A percentile compares a stretch with the other conserved stretches of the same genome.
Evolutionary conservation across 1,140 invertebrate species (phyloP).

Genomic region (Drosophila mauritiana): DNA sequence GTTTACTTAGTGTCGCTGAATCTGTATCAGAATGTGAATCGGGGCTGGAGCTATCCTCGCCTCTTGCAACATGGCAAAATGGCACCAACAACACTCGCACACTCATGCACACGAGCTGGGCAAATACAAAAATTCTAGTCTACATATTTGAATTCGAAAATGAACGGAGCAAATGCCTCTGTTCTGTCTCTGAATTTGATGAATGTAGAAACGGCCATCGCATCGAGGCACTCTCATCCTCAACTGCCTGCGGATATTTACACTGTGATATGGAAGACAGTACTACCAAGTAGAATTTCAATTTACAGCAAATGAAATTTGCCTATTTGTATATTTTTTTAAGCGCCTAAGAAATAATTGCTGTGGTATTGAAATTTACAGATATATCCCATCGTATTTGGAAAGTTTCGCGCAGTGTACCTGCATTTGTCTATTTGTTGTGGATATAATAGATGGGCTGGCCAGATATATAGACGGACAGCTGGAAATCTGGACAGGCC

Average conservation of each 20-base stretch:
- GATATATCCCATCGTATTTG: no score
- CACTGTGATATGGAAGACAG: background rate
- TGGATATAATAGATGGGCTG: conserved; percentile 44
- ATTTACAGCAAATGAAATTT: no score
- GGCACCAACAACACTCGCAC: conserved; percentile 1
- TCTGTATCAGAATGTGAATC: conserved; percentile 49
- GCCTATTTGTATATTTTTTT: no score
- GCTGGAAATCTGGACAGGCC: conserved; percentile 29
- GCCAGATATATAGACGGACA: conserved; percentile 41
- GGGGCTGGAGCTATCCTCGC: conserved; percentile 8
- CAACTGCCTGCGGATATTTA: conserved; percentile 4
- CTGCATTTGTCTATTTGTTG: conserved; percentile 60
- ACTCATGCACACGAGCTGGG: conserved; percentile 9
- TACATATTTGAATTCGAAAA: conserved; percentile 65
- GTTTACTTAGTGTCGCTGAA: conserved; percentile 81
- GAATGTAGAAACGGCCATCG: conserved; percentile 50
- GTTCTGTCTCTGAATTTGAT: conserved; percentile 58
- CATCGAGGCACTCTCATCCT: conserved; percentile 18
- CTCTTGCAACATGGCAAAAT: conserved; percentile 28
- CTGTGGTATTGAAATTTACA: no score
- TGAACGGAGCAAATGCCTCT: conserved; percentile 36
- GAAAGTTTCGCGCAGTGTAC: background rate
- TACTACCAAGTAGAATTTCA: no score
- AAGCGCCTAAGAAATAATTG: no score
- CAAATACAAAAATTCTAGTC: conserved; percentile 70